Base-by-base conservation (phyloP, 2,797 vertebrate species). In the Falco biarmicus region DNA sequence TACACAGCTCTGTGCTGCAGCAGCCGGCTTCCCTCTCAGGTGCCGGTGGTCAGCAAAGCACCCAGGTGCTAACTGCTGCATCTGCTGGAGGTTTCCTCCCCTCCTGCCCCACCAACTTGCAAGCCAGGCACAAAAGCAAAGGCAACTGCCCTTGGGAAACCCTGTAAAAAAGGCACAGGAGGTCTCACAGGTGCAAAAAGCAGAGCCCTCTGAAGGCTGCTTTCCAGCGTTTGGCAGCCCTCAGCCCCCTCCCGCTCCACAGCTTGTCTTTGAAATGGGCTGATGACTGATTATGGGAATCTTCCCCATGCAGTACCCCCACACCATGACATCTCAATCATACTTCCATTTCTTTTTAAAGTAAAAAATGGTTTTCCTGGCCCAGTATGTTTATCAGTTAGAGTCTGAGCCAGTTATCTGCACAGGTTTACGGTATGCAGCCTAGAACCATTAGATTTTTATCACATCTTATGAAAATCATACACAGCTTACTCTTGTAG, bases 381-480 rank as follows among this genome's bases (percentile, higher is more conserved):
- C 85, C 91, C 80, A 54, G 51, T 75, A 29, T 76, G 45, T 93
- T 96, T 97, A 94, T 95, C 95, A 76, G 82, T 76, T 86, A 73
- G 92, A 88, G 84, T 56, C 45, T 90, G 84, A 96, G 69, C 66
- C 76, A 93, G 71, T 87, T 96, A 96, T 96, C 96, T 89, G 84
- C 89, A 91, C 66, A 53, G 84, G 82, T 95, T 94, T 96, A 86
- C 1, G 0, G 79, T 86, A 87, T 68, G 85, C 84, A 96, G 90
- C 96, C 96, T 97, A 94, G 94, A 96, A 96, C 88, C 69, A 18
- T 92, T 95, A 96, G 94, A 97, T 97, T 89, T 89, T 82, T 97
- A 97, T 97, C 95, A 47, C 1, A 0, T 86, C 77, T 96, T 89
- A 95, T 63, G 95, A 97, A 97, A 97, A 95, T 96, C 95, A 91